phyloP scores from a whole-genome alignment of 2,113 vertebrate genomes.

The Melanostigma gelatinosum region DNA sequence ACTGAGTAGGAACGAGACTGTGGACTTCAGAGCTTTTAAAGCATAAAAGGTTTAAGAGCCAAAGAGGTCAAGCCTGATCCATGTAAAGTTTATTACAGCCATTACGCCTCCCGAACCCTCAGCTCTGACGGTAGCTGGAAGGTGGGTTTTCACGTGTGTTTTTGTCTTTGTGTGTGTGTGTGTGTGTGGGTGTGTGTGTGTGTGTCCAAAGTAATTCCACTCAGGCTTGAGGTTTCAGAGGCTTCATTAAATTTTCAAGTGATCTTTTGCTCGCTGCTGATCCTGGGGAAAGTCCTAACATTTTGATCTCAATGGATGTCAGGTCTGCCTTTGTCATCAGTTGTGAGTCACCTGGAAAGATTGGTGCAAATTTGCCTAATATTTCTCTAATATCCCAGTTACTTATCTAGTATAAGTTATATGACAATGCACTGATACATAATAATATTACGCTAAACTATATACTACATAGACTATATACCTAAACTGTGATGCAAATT shows the following conservation, averaged over 20 bases:
- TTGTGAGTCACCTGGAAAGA: neutral
- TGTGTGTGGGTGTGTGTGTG: neutral
- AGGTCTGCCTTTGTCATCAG: neutral
- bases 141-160: neutral
- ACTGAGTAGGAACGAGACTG: neutral
- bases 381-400: neutral
- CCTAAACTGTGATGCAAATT: neutral
- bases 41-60: neutral
- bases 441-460: neutral
- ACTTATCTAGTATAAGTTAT: neutral
- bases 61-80: neutral
- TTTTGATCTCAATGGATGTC: neutral
- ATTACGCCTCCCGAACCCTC: neutral
- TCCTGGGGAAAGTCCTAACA: neutral
- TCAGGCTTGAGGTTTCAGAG: slow-evolving; percentile 11
- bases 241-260: slow-evolving; percentile 34
- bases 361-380: neutral
- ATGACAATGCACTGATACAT: neutral
- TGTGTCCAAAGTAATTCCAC: slow-evolving; percentile 21
- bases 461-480: neutral
- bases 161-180: neutral
- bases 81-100: neutral
- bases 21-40: slow-evolving; percentile 13
- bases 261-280: slow-evolving; percentile 13
- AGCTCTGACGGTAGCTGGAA: neutral